A percentile compares a stretch with the other conserved stretches of the same genome.
Conservation (phyloP, 2,797 vertebrate genomes). For the Tiaroga cobitis region DNA sequence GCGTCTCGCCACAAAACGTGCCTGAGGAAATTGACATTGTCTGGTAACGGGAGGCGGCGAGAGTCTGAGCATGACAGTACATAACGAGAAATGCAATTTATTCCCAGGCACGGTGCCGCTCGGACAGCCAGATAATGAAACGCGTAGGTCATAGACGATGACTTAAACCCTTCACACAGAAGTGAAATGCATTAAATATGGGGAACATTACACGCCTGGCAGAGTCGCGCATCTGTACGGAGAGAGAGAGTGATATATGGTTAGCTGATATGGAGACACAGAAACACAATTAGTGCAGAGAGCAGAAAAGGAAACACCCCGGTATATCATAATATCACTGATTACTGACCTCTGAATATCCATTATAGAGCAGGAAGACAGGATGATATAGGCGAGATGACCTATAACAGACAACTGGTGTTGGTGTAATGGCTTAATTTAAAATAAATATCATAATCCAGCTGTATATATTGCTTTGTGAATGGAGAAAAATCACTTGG, state of each 20-base stretch:
- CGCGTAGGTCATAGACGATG: constrained; percentile 97
- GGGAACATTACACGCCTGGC: constrained; percentile 91
- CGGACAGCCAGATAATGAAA: constrained; percentile 99
- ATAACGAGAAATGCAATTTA: constrained; percentile 99
- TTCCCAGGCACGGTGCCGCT: constrained; percentile 91
- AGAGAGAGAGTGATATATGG: constrained; percentile 75
- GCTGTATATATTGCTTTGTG: neutral
- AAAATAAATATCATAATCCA: constrained; percentile 29
- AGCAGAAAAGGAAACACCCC: constrained; percentile 65
- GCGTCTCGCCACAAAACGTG: constrained; percentile 65
- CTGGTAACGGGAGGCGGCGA: constrained; percentile 68
- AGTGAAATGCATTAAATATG: constrained; percentile 96
- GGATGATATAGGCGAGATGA: constrained; percentile 51
- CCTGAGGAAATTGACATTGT: constrained; percentile 72
- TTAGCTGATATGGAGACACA: constrained; percentile 70
- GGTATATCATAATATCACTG: constrained; percentile 77
- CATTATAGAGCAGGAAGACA: constrained; percentile 63
- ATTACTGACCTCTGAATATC: constrained; percentile 79
- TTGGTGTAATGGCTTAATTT: constrained; percentile 39
- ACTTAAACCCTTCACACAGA: constrained; percentile 94
- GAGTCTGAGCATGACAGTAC: constrained; percentile 78
- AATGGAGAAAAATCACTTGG: neutral
- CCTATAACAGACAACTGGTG: constrained; percentile 49
- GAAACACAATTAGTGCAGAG: constrained; percentile 75
- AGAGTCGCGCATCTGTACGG: constrained; percentile 82